phyloP scores from a whole-genome alignment of 2,888 invertebrate species.

The Oeneis ivallda region DNA sequence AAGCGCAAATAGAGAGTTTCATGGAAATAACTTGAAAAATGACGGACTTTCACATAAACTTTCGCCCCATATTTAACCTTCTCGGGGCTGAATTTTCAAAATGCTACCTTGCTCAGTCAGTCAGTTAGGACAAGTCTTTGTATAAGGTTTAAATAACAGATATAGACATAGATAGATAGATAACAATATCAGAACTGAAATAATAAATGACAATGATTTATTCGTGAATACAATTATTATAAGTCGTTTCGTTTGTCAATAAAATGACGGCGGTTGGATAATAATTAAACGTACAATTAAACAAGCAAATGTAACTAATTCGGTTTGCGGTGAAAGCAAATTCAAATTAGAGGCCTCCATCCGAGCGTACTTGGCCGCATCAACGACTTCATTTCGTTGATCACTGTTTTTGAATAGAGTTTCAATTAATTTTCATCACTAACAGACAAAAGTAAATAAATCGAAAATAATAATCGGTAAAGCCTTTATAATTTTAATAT shows the following conservation, averaged over 20 bases:
- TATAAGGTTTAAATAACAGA: too few species aligned
- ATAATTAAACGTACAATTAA: constrained; percentile 40
- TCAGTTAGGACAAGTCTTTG: too few species aligned
- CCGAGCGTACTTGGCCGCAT: constrained; percentile 32
- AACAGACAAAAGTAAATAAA: too few species aligned
- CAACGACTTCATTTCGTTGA: constrained; percentile 25
- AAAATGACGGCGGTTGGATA: constrained; percentile 23
- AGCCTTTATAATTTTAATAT: too few species aligned
- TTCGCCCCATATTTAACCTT: too few species aligned
- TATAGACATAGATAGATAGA: too few species aligned
- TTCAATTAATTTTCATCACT: constrained; percentile 1
- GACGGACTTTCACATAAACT: too few species aligned
- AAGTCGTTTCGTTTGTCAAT: constrained; percentile 14
- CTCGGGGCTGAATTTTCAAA: too few species aligned
- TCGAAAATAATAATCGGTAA: too few species aligned
- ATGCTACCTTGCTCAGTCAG: too few species aligned
- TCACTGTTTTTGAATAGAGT: constrained; percentile 26
- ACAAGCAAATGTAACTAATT: constrained; percentile 39
- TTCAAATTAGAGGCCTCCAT: constrained; percentile 42
- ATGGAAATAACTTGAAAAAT: too few species aligned
- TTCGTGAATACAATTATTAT: constrained; percentile 6
- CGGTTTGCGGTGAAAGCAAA: constrained; percentile 38
- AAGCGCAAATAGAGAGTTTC: too few species aligned
- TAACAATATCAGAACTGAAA: background rate
- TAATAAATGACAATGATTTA: constrained; percentile 8